Conservation (phyloP, 2,113 vertebrate genomes). For the Tachuris rubrigastra region DNA sequence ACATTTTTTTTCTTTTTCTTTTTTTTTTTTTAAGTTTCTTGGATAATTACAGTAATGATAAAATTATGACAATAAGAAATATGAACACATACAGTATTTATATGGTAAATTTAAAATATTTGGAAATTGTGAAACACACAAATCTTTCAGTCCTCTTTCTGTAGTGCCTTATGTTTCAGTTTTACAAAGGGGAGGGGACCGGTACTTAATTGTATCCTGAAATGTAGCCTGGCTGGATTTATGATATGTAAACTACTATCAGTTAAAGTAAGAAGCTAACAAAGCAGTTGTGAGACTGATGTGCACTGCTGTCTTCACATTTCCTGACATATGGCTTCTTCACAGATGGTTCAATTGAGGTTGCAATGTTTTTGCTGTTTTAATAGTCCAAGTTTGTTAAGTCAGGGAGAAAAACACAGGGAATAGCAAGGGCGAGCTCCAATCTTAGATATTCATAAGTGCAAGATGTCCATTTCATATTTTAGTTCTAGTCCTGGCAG, state of each 20-base stretch:
- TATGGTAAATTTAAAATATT: background rate
- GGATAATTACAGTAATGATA: background rate
- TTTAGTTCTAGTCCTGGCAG: background rate
- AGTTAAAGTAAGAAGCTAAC: background rate
- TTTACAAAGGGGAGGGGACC: background rate
- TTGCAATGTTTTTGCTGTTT: background rate
- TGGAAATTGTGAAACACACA: background rate
- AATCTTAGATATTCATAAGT: background rate
- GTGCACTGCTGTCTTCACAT: background rate
- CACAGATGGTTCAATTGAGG: background rate
- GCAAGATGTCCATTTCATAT: background rate
- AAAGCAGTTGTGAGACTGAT: background rate
- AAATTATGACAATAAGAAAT: background rate
- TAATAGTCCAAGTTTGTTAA: background rate
- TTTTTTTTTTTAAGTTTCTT: background rate
- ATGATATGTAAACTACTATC: background rate
- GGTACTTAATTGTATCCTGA: background rate
- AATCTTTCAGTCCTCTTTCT: background rate
- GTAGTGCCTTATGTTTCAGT: background rate
- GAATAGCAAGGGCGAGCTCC: background rate
- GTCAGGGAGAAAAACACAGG: background rate
- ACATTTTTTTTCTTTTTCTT: background rate
- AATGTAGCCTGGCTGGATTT: background rate
- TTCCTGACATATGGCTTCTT: background rate
- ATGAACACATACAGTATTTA: background rate